Conservation (phyloP, 2,888 invertebrate genomes). For the Apotomis turbidana region DNA sequence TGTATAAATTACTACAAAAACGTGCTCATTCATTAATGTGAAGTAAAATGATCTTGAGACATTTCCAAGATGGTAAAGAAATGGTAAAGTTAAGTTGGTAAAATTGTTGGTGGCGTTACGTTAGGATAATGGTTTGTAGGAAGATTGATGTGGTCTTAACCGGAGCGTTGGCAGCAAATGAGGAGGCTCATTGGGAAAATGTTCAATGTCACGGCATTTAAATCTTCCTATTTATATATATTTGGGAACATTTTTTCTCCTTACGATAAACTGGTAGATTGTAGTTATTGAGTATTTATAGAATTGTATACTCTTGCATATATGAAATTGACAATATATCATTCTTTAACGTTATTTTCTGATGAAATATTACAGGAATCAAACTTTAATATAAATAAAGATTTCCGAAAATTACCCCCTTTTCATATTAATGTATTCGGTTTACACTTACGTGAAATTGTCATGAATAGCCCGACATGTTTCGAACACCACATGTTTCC, state of each 20-base stretch:
- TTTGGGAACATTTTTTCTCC: not conserved
- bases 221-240: not conserved
- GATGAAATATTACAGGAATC: no score
- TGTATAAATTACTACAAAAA: slow-evolving; percentile 23
- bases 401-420: no score
- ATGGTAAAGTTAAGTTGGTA: slow-evolving; percentile 39
- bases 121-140: slow-evolving; percentile 52
- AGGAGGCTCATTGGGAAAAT: slow-evolving; percentile 22
- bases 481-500: no score
- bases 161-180: slow-evolving; percentile 48
- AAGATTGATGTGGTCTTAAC: slow-evolving; percentile 56
- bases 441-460: no score
- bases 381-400: no score
- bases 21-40: slow-evolving; percentile 18
- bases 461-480: no score
- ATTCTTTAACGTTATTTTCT: no score
- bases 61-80: slow-evolving; percentile 30
- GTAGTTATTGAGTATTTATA: no score
- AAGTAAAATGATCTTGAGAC: not conserved
- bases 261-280: no score
- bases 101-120: slow-evolving; percentile 44
- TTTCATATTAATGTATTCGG: no score
- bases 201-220: not conserved
- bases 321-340: no score
- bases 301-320: no score